Conservation (phyloP, 2,113 vertebrate genomes). For the Phylloscopus trochiloides region DNA sequence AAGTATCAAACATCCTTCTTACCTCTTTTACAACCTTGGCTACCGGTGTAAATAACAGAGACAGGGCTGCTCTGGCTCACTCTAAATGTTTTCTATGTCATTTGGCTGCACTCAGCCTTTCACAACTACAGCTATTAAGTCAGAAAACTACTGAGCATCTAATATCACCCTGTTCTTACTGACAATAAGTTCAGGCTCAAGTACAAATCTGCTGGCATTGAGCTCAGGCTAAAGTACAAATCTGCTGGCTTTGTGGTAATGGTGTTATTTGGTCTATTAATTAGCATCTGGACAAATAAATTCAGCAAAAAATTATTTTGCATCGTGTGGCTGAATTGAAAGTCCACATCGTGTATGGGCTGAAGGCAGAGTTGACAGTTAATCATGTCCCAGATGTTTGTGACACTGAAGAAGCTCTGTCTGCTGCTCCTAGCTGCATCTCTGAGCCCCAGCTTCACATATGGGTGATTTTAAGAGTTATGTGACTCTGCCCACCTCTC, state of each 20-base stretch:
- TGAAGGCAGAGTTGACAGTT: background rate
- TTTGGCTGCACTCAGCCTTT: background rate
- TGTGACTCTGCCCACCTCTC: background rate
- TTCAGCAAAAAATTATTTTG: background rate
- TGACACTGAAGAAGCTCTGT: background rate
- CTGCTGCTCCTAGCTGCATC: background rate
- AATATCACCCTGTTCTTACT: background rate
- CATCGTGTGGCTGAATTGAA: background rate
- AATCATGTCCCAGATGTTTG: background rate
- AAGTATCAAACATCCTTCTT: slow-evolving; percentile 17
- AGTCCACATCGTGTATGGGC: background rate
- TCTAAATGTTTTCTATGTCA: background rate
- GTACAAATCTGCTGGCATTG: background rate
- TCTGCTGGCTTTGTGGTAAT: background rate
- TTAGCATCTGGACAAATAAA: slow-evolving; percentile 3
- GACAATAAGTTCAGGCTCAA: background rate
- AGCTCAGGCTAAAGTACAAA: background rate
- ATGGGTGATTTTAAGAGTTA: background rate
- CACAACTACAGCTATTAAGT: background rate
- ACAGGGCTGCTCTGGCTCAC: background rate
- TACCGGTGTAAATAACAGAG: slow-evolving; percentile 10
- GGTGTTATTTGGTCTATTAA: background rate
- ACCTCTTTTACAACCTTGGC: background rate
- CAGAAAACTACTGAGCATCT: background rate
- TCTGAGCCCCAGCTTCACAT: background rate